Percentiles rank a stretch among this genome's conserved stretches.
Evolutionary conservation across 1,140 invertebrate genomes (phyloP).

Genomic region (Bombus picipes): DNA sequence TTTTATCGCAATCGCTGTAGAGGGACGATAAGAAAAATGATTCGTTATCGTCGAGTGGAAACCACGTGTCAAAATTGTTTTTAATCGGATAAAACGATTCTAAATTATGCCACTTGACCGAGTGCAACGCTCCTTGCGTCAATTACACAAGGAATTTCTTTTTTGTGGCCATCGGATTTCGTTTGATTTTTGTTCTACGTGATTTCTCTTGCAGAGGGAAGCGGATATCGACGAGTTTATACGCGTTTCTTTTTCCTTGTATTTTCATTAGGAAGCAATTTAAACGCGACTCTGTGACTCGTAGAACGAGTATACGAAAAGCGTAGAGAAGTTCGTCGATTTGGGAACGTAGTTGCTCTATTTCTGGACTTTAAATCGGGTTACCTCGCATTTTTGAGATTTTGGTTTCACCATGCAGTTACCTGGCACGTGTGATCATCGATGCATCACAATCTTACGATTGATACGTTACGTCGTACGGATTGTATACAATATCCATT

Average conservation of each 20-base stretch:
- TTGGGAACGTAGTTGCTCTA: constrained; percentile 58
- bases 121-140: not conserved
- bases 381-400: constrained; percentile 35
- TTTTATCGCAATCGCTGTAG: not conserved
- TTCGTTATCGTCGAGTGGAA: not conserved
- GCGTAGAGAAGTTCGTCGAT: constrained; percentile 34
- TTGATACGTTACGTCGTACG: not conserved
- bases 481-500: not conserved
- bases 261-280: not conserved
- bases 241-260: not conserved
- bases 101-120: not conserved
- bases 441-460: not conserved
- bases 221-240: not conserved
- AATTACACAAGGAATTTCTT: not conserved
- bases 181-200: not conserved
- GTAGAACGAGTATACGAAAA: not conserved
- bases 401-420: not conserved
- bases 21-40: not conserved
- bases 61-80: constrained; percentile 8
- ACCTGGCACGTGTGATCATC: not conserved
- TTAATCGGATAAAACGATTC: not conserved
- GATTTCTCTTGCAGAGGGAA: not conserved
- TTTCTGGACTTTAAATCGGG: constrained; percentile 63
- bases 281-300: not conserved
- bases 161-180: not conserved